Conservation (phyloP, 2,113 vertebrate genomes). For the Microcebus jonahi region DNA sequence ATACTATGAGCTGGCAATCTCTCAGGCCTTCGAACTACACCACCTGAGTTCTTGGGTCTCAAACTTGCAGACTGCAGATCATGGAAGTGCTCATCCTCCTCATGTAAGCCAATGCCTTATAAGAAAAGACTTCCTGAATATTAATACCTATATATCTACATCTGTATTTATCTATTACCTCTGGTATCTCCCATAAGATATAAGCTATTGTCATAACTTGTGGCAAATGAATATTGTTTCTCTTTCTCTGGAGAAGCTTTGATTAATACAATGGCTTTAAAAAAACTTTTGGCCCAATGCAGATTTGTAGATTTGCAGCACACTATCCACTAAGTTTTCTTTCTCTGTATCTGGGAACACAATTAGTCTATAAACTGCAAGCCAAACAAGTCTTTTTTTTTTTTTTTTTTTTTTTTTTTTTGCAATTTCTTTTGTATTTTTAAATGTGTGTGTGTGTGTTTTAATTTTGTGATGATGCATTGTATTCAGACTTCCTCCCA, state of each 20-base stretch:
- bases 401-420: neutral
- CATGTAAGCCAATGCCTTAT: neutral
- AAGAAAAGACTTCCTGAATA: neutral
- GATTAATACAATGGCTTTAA: neutral
- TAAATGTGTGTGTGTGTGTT: neutral
- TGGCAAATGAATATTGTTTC: too few relatives aligned
- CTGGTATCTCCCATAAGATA: neutral
- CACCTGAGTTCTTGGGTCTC: neutral
- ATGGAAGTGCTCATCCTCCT: neutral
- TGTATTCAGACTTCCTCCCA: neutral
- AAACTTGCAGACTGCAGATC: neutral
- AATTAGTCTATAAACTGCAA: neutral
- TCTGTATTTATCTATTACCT: too few relatives aligned
- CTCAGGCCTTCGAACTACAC: neutral
- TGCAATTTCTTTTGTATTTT: neutral
- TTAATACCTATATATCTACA: neutral
- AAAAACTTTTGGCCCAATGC: neutral
- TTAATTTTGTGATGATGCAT: neutral
- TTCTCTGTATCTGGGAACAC: neutral
- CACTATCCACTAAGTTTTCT: neutral
- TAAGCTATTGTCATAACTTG: neutral
- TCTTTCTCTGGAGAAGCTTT: neutral
- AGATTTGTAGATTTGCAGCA: neutral
- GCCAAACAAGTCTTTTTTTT: neutral
- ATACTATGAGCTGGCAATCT: neutral